Evolutionary conservation across 2,888 invertebrate species (phyloP), one percentile per base, ranked within the genome.

Genomic region (Drosophila sordidula): DNA sequence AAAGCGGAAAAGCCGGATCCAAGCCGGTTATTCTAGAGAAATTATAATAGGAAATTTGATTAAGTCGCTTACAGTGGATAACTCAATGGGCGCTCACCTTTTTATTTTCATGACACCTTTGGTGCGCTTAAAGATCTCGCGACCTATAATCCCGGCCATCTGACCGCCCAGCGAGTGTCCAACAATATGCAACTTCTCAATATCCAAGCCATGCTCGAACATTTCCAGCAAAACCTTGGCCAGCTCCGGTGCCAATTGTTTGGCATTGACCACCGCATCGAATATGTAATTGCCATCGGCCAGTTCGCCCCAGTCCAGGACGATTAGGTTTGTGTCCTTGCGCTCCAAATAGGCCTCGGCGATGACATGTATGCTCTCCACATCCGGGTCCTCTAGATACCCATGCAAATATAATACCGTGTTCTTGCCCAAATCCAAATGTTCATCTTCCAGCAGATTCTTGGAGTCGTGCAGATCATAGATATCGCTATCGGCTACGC

Each of bases 1-100:
- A 94, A 6, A 93, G 92, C 34, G 94, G 94, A 86, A 94, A 94
- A 9, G 94, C 94, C 14, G 95, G 94, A 84, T 94, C 94, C 63
- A 94, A 91, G 2, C 93, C 94, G 71, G 94, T 93, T 83, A 94
- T 90, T 86, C 94, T 94, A 16, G 1, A 0, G 41, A 42, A 6
- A 0, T 42, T 8, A 38, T 3, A 18, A 2, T 14, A 56, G 4
- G 2, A 9, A 29, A 8, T 29, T 9, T 9, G 9, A 29, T 9
- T 25, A 25, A 25, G 36, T n/a, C 16, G 9, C 25, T 0, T 4
- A 22, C 18, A 44, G 9, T 34, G 34, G 4, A 4, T 12, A 34
- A 12, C 4, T 34, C 4, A 12, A 12, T 11, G 34, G 11, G 34
- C 34, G 11, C n/a, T 32, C 16, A 83, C 83, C 83, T 74, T 47